Evolutionary conservation across 2,113 vertebrate genomes (phyloP), one percentile per base, ranked within the genome.

Genomic region (Camelus bactrianus): DNA sequence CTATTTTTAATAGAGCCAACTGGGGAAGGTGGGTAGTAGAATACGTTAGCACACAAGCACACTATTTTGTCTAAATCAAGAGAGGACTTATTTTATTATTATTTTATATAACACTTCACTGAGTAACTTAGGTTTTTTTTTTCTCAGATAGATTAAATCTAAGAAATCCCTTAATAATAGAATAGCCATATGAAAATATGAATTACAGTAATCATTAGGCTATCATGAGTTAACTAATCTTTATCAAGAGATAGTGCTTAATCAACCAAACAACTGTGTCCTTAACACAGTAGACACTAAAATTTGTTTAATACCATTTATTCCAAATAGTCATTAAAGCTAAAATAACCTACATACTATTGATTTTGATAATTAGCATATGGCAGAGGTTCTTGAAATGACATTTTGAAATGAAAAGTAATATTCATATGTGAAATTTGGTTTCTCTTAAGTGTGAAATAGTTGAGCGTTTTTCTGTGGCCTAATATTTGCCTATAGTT

Each of bases 1-100:
- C 26, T 87, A 17, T 91, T 95, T 97, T 96, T 97, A 96, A 97
- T 91, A 97, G 96, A 86, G 76, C 95, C 52, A 86, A 73, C 89
- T 97, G 83, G 94, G 93, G 83, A 95, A 96, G 95, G 56, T 64
- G 94, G 96, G 93, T 95, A 70, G 96, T 76, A 88, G 50, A 64
- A 93, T 86, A 89, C 54, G 65, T 96, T 97, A 56, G 85, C 94
- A 54, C 11, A 82, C 28, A 95, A 93, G 56, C 96, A 86, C 19
- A 80, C 50, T 96, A 69, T 96, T 97, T 91, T 86, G 73, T 95
- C 91, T 96, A 64, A 93, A 70, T 84, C 32, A 72, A 91, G 60
- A 96, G 28, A 38, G 62, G 19, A 70, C 15, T 93, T 97, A 95
- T 95, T 96, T 97, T 96, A 80, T 96, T 95, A 86, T 96, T 91